Evolutionary conservation across 1,140 invertebrate species (phyloP).

Genomic region (Cylas formicarius): DNA sequence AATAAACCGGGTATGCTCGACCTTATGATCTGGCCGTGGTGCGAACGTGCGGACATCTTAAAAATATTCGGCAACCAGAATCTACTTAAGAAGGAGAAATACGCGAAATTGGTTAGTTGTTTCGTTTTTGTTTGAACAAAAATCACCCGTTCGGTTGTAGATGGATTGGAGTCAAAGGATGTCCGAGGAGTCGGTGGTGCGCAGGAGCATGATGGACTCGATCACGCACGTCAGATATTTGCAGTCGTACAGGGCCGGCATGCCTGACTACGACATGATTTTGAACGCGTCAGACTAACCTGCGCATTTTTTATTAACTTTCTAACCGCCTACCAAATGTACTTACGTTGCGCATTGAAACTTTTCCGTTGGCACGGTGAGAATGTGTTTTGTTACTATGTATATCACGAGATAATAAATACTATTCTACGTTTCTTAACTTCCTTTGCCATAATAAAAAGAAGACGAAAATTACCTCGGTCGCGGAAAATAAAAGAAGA

Average conservation of each 20-base stretch:
- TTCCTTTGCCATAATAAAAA: too few species aligned
- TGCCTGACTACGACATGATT: constrained; percentile 57
- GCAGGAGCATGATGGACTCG: constrained; percentile 54
- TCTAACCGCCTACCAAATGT: too few species aligned
- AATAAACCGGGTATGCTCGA: constrained; percentile 72
- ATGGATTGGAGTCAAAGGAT: constrained; percentile 60
- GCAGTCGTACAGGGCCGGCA: constrained; percentile 55
- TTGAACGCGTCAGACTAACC: constrained; percentile 18
- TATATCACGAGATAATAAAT: too few species aligned
- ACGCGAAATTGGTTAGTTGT: constrained; percentile 32
- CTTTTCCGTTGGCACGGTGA: too few species aligned
- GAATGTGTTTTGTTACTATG: too few species aligned
- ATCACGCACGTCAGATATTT: constrained; percentile 67
- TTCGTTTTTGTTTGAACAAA: not conserved
- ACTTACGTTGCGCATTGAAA: too few species aligned
- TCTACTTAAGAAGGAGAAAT: constrained; percentile 42
- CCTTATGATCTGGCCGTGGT: constrained; percentile 88
- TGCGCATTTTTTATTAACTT: too few species aligned
- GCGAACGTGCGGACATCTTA: constrained; percentile 59
- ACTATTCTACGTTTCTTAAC: too few species aligned
- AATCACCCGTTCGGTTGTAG: constrained; percentile 44
- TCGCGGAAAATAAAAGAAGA: too few species aligned
- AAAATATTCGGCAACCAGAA: constrained; percentile 50
- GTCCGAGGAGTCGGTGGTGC: constrained; percentile 63
- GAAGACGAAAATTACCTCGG: too few species aligned